Conservation (phyloP, 2,888 invertebrate genomes). For the Heteromurus nitidus region DNA sequence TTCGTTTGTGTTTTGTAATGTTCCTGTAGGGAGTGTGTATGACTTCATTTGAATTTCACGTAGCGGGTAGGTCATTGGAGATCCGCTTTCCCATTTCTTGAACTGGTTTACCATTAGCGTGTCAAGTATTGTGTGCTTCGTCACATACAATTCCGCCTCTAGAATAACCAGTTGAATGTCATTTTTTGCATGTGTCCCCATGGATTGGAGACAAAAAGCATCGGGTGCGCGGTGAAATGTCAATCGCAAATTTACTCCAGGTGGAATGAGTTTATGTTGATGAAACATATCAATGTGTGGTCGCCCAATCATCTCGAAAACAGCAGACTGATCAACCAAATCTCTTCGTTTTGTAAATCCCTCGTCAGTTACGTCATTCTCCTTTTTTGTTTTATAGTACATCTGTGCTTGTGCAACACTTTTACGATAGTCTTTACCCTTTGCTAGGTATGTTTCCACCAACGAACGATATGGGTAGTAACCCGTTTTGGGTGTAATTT, state of each 20-base stretch:
- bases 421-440: constrained; percentile 35
- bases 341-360: not conserved
- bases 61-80: constrained; percentile 8
- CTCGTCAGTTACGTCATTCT: not conserved
- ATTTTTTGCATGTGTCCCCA: not conserved
- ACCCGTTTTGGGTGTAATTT: constrained; percentile 29
- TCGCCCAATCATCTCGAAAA: constrained; percentile 30
- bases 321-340: not conserved
- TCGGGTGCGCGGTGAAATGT: not conserved
- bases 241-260: constrained; percentile 7
- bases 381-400: constrained; percentile 54
- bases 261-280: constrained; percentile 17
- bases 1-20: not conserved
- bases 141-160: not conserved
- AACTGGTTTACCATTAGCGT: not conserved
- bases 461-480: constrained; percentile 38
- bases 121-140: constrained; percentile 14
- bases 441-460: constrained; percentile 36
- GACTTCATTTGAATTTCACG: constrained; percentile 29
- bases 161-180: constrained; percentile 6
- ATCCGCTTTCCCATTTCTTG: constrained; percentile 1
- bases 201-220: constrained; percentile 25
- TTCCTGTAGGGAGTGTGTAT: constrained; percentile 28
- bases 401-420: constrained; percentile 25
- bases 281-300: constrained; percentile 28